Percentiles rank a stretch among this genome's conserved stretches.
Conservation (phyloP, 1,140 invertebrate genomes). For the Plodia interpunctella region DNA sequence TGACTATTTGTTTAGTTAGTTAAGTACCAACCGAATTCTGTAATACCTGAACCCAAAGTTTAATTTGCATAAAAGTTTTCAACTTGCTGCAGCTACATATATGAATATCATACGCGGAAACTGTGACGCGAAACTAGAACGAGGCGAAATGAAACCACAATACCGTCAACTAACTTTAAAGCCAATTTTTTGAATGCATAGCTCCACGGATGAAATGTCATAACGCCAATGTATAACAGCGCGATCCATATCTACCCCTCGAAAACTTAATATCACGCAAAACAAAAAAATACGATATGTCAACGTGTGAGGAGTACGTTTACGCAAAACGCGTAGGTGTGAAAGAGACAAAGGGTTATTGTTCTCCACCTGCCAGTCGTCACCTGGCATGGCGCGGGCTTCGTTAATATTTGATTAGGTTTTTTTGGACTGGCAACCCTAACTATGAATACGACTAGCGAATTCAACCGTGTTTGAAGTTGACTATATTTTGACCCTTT, state of each 20-base stretch:
- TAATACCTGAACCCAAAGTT: background rate
- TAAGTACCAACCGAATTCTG: too few relatives aligned
- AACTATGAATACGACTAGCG: constrained; percentile 48
- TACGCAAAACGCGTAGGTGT: constrained; percentile 24
- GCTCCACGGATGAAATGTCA: constrained; percentile 52
- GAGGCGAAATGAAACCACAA: constrained; percentile 41
- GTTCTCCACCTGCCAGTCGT: constrained; percentile 60
- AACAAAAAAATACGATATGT: constrained; percentile 48
- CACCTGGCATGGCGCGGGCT: constrained; percentile 61
- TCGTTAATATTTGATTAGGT: constrained; percentile 71
- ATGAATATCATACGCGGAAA: constrained; percentile 21
- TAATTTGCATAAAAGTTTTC: background rate
- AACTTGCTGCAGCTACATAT: background rate
- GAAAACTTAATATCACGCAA: constrained; percentile 51
- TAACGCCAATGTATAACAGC: constrained; percentile 52
- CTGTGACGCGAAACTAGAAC: constrained; percentile 39
- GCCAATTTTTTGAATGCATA: constrained; percentile 57
- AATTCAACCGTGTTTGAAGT: constrained; percentile 30
- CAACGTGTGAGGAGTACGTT: constrained; percentile 31
- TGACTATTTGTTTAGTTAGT: too few relatives aligned
- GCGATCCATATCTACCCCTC: constrained; percentile 52
- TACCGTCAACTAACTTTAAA: constrained; percentile 45
- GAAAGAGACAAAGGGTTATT: constrained; percentile 45
- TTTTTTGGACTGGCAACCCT: constrained; percentile 56
- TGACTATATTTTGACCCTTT: constrained; percentile 8